These are phyloP conservation scores for Limnephilus auricula DNA, from an alignment of 2,888 invertebrate genomes.

Conservation along the genomic window DNA sequence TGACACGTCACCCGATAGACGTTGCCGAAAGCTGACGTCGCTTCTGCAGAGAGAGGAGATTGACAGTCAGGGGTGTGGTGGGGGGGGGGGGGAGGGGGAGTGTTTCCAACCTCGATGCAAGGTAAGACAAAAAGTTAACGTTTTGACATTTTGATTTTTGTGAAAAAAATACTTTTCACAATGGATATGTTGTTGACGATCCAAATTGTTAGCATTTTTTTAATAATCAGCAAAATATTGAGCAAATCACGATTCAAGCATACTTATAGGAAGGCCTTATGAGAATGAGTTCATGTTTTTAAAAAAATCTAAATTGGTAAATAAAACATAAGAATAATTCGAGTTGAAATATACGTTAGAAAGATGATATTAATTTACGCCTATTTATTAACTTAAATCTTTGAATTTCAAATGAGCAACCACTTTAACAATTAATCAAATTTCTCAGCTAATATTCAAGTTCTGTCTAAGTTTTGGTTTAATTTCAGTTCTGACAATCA, in stretches of 20 bases:
- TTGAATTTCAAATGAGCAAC: not conserved
- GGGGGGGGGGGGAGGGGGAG: too few species aligned
- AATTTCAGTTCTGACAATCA: too few species aligned
- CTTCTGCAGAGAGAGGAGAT: not conserved
- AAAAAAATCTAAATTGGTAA: too few species aligned
- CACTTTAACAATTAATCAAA: too few species aligned
- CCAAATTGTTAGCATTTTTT: too few species aligned
- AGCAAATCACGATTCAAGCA: too few species aligned
- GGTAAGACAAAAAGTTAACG: not conserved
- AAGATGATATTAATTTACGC: not conserved
- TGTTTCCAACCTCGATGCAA: not conserved
- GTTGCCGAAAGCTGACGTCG: slow-evolving; percentile 4
- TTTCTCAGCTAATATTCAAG: too few species aligned
- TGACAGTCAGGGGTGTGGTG: not conserved
- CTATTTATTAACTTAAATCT: not conserved
- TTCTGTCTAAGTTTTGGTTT: too few species aligned
- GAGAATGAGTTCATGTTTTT: too few species aligned
- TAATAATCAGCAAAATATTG: too few species aligned
- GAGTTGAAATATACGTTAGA: not conserved
- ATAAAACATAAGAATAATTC: too few species aligned
- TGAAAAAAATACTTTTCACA: not conserved
- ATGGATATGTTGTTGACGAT: not conserved
- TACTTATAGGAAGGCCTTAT: too few species aligned
- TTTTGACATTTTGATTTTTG: not conserved
- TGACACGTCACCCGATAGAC: not conserved